phyloP scores from a whole-genome alignment of 1,140 invertebrate species.

The Dolichoris vasculosae region DNA sequence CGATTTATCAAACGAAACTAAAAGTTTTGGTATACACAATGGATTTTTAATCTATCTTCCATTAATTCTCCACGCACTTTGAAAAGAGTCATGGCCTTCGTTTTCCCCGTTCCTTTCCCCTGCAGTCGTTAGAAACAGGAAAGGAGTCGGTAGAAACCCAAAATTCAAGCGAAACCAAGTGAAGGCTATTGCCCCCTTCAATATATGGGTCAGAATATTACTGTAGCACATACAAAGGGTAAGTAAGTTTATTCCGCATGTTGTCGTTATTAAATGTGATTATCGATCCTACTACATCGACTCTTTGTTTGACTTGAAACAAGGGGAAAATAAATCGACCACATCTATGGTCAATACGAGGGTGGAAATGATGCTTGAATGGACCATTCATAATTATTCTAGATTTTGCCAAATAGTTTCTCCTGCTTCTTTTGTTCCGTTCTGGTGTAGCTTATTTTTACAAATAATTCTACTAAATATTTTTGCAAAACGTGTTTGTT shows the following conservation, averaged over 20 bases:
- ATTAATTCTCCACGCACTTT: background rate
- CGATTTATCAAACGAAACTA: background rate
- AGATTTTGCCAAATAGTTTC: background rate
- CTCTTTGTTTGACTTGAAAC: conserved; percentile 38
- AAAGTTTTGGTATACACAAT: background rate
- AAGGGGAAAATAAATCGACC: conserved; percentile 9
- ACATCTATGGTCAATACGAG: background rate
- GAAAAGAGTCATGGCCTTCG: background rate
- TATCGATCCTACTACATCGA: background rate
- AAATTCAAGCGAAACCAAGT: background rate
- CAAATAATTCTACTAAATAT: too few relatives aligned
- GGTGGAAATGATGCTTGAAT: background rate
- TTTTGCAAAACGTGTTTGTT: too few relatives aligned
- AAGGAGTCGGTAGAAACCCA: background rate
- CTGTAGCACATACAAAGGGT: conserved; percentile 19
- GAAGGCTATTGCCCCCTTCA: conserved; percentile 6
- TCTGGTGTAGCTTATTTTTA: background rate
- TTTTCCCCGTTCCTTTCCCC: background rate
- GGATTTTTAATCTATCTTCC: conserved; percentile 15
- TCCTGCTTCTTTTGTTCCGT: background rate
- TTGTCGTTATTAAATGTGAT: conserved; percentile 40
- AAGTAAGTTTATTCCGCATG: conserved; percentile 26
- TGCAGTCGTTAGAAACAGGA: background rate
- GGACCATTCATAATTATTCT: conserved; percentile 28
- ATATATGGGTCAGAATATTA: conserved; percentile 22